Conservation (phyloP, 2,888 invertebrate genomes). For the Gari tellinella region DNA sequence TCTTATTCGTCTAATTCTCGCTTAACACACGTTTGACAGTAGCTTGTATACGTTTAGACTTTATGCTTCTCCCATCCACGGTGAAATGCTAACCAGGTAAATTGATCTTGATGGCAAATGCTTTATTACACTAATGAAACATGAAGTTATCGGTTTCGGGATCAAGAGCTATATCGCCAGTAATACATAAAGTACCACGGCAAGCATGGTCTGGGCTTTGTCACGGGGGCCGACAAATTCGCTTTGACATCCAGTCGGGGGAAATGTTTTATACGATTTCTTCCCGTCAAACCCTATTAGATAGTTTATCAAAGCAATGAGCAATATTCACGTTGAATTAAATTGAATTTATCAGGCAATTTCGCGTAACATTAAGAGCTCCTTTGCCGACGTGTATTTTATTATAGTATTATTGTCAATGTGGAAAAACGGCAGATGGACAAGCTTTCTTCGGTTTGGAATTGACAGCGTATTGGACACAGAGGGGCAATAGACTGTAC, state of each 20-base stretch:
- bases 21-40: no score
- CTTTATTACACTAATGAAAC: constrained; percentile 55
- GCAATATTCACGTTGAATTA: constrained; percentile 58
- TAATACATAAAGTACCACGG: constrained; percentile 45
- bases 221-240: constrained; percentile 55
- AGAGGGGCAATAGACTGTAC: no score
- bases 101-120: constrained; percentile 52
- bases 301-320: constrained; percentile 35
- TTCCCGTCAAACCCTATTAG: constrained; percentile 56
- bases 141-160: constrained; percentile 46
- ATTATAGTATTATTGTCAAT: constrained; percentile 5
- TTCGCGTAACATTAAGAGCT: constrained; percentile 43
- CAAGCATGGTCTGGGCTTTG: constrained; percentile 38
- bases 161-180: constrained; percentile 42
- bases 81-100: constrained; percentile 2
- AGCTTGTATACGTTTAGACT: no score
- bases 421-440: constrained; percentile 25
- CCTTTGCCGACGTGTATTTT: constrained; percentile 3
- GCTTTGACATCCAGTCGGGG: constrained; percentile 54
- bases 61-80: no score
- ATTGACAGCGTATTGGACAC: no score
- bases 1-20: no score
- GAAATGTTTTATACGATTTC: constrained; percentile 62
- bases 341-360: constrained; percentile 59
- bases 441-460: no score